Base-by-base conservation (phyloP, 2,888 invertebrate species). In the Aleiodes testaceus region DNA sequence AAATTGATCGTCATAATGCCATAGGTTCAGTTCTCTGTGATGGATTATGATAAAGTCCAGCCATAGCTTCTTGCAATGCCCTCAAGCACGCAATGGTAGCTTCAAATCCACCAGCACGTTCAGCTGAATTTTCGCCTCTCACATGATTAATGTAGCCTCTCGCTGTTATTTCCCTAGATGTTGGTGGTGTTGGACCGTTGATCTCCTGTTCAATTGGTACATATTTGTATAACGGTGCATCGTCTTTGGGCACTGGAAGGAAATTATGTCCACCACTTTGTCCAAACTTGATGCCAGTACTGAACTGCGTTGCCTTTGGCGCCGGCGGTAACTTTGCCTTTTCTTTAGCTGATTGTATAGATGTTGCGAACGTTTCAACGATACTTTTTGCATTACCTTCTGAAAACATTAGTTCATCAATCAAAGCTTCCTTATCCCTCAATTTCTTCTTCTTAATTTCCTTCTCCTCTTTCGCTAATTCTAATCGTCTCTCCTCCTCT, bases 401-500 rank as follows among this genome's bases (percentile, higher is more conserved):
- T 0, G 97, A 96, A 85, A 95, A 95, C 94, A 97, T 97, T 45
- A 99, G 89, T 85, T 98, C 97, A 87, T 98, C 97, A 72, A 99
- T 97, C 4, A 99, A 88, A 0, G 96, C 96, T 85, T 98, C 96
- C 79, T 96, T 97, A 77, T 95, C 94, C 45, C 94, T 91, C 18
- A 94, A 92, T 87, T 96, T 96, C 77, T 93, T 94, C 82, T 92
- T 93, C 81, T 95, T 95, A 0, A 92, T 91, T 85, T 95, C 88
- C 83, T 89, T 82, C 84, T 87, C 87, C 53, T 84, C 80, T 20
- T 92, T 90, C n/a, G 91, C 86, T 0, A 93, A 85, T 82, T 96
- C 94, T 69, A 93, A 89, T 74, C 93, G 91, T 63, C 95, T 89
- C 0, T 92, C 88, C 75, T 95, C 94, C 74, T 94, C 93, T 82